A percentile compares a stretch with the other conserved stretches of the same genome.
These are phyloP conservation scores for Zoanthus sociatus DNA, from an alignment of 92 coral and sea anemone species.

Conservation along the genomic window DNA sequence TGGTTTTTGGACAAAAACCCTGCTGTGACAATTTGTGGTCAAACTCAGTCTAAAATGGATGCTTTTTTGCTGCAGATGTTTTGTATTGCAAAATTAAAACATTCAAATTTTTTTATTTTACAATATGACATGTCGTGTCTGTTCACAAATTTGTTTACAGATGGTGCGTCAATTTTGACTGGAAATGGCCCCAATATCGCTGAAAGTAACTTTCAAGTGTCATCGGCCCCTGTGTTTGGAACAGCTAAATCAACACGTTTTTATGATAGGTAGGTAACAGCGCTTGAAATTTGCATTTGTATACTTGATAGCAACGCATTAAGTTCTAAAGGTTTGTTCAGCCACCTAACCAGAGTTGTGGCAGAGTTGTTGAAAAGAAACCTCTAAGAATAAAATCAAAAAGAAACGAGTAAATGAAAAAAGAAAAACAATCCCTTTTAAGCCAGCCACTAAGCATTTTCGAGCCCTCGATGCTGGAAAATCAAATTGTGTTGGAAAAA, in stretches of 20 bases:
- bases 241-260: slow-evolving; percentile 26
- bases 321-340: background rate
- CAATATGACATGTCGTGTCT: slow-evolving; percentile 21
- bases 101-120: background rate
- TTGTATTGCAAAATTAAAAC: background rate
- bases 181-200: background rate
- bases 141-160: background rate
- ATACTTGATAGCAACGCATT: background rate
- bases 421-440: background rate
- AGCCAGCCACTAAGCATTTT: background rate
- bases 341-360: background rate
- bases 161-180: background rate
- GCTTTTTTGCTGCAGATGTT: slow-evolving; percentile 4
- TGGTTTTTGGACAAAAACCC: too few relatives aligned
- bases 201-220: background rate
- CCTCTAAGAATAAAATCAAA: background rate
- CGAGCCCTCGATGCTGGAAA: background rate
- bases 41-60: background rate
- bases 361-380: background rate
- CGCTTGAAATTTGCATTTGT: slow-evolving; percentile 10
- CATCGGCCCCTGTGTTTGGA: background rate
- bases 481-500: background rate
- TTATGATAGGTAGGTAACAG: background rate
- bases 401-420: background rate
- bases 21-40: too few relatives aligned